Evolutionary conservation across 2,113 vertebrate genomes (phyloP), one percentile per base, ranked within the genome.

Genomic region (Chaetura pelagica): DNA sequence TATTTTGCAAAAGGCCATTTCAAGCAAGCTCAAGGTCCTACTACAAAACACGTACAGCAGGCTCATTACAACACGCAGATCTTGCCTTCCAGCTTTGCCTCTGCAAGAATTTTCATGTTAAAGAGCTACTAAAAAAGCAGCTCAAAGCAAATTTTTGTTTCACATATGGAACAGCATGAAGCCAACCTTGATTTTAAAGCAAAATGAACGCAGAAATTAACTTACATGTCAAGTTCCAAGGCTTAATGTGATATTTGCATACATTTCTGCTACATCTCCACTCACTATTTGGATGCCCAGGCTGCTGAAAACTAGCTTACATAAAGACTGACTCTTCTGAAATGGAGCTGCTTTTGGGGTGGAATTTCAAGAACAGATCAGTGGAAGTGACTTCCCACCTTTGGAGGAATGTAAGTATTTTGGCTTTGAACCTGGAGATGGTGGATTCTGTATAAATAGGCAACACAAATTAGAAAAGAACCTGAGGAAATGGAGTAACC

Each of bases 371-470:
- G 14, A 77, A 22, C 22, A 26, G 49, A 7, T 87, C 52, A 35
- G 27, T 4, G 15, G 34, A 89, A 86, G 29, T 0, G 0, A 67
- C 24, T 72, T 67, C 30, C 44, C 0, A 0, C 21, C 68, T 46
- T 38, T 1, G 3, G 40, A 4, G 4, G 55, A 63, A 66, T 1
- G 2, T 34, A 46, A 80, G 46, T 22, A 17, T 40, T 32, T 52
- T 20, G 38, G 55, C 76, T 71, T 90, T 79, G 82, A 66, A 72
- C 29, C 27, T 17, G 48, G 52, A 75, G 17, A 9, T 10, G 13
- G 35, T 17, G 9, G 22, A 52, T 48, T 64, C 44, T 32, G 22
- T 15, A 23, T 7, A 57, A 0, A 0, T 30, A 35, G 42, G 29
- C 21, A 40, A 13, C 4, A 7, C 2, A 24, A 42, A 2, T 8